Base-by-base conservation (phyloP, 2,888 invertebrate species). In the Cryptocheilus praepositus region DNA sequence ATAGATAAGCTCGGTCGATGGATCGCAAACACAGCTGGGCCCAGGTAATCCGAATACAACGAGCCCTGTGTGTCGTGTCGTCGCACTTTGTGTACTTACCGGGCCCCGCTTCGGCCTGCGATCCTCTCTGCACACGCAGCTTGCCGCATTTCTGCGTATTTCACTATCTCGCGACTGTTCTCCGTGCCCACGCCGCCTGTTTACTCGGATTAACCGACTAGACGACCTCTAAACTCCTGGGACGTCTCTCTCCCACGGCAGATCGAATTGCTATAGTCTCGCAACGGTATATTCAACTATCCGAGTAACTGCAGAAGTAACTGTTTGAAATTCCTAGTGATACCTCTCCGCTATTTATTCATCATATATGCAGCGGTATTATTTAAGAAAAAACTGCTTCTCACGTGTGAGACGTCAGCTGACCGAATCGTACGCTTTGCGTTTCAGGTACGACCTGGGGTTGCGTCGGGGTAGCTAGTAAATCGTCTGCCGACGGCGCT, bases 391-490 rank as follows among this genome's bases (percentile, higher is more conserved):
- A n/a, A n/a, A n/a, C n/a, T n/a, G n/a, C n/a, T n/a, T n/a, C n/a
- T n/a, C n/a, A n/a, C n/a, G n/a, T n/a, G n/a, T n/a, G n/a, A n/a
- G n/a, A 55, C 16, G 21, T 19, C 18, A 8, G n/a, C 8, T 25
- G 45, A 46, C 45, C 22, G 46, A 7, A 13, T 54, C 36, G 8
- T 36, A 11, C 36, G 36, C 4, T 36, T 36, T 63, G 28, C 81
- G 71, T 83, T 86, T 8, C 82, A 87, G 87, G 87, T 86, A 85
- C 86, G 83, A 84, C 86, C 87, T 86, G 87, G 87, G 85, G 81
- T 84, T 83, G 83, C 74, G 86, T 85, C 82, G 86, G 85, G 86
- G 85, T 87, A 86, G 87, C 83, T 81, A 85, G 83, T 75, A 79
- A 81, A 79, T 68, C 73, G 77, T 81, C 80, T 71, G 80, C 76